phyloP scores from a whole-genome alignment of 2,797 vertebrate genomes.

The Oophaga sylvatica region DNA sequence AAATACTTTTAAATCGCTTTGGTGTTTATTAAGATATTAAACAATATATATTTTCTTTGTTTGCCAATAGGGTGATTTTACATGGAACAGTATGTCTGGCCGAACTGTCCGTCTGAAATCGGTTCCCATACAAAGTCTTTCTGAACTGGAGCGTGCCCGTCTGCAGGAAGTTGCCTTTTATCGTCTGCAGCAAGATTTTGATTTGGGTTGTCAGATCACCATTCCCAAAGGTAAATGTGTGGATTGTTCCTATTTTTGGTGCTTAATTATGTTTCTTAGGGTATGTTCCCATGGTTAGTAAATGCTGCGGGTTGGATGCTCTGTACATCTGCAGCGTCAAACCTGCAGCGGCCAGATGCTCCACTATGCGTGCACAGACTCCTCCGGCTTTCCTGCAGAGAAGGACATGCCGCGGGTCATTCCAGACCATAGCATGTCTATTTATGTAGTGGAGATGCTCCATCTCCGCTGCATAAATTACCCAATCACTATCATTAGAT shows the following conservation, averaged over 20 bases:
- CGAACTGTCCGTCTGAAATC: conserved; percentile 87
- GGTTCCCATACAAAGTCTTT: conserved; percentile 92
- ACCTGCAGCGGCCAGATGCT: too few relatives aligned
- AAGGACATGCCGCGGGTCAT: too few relatives aligned
- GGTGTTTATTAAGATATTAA: neutral
- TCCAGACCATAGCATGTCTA: too few relatives aligned
- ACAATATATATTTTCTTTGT: conserved; percentile 53
- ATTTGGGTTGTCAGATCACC: conserved; percentile 93
- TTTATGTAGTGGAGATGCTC: too few relatives aligned
- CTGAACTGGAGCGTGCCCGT: conserved; percentile 90
- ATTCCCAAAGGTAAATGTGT: conserved; percentile 90
- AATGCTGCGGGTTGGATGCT: too few relatives aligned
- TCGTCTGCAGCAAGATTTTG: conserved; percentile 87
- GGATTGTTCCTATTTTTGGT: neutral
- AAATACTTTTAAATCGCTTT: neutral
- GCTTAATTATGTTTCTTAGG: neutral
- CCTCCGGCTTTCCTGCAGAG: too few relatives aligned
- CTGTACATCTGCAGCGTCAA: too few relatives aligned
- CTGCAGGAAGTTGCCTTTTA: conserved; percentile 94
- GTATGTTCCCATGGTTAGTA: too few relatives aligned
- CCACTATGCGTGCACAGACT: too few relatives aligned
- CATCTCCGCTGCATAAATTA: too few relatives aligned
- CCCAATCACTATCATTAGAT: too few relatives aligned
- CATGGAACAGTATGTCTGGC: conserved; percentile 92
- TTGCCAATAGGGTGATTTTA: conserved; percentile 88